Evolutionary conservation across 2,113 vertebrate genomes (phyloP).

Genomic region (Conger conger): DNA sequence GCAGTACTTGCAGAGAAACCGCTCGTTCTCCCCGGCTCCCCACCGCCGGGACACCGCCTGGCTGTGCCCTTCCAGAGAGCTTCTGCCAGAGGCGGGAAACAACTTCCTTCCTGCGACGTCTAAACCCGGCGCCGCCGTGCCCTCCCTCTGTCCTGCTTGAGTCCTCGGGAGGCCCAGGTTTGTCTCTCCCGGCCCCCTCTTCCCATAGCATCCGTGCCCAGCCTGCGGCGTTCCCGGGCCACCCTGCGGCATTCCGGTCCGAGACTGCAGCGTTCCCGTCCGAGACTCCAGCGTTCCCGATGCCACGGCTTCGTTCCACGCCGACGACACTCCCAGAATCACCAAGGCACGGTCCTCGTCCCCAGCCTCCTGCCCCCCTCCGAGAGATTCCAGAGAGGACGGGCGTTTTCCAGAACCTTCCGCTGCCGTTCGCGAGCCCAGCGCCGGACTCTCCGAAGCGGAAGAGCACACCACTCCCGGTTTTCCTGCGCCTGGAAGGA

Average conservation of each 20-base stretch:
- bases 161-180: background rate
- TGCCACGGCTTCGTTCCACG: background rate
- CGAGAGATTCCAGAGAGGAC: background rate
- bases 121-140: background rate
- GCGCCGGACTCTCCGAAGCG: slow-evolving; percentile 4
- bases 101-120: background rate
- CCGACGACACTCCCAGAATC: slow-evolving; percentile 8
- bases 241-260: no score
- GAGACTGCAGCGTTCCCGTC: no score
- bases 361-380: background rate
- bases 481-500: background rate
- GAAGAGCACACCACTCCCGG: slow-evolving; percentile 34
- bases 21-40: slow-evolving; percentile 9
- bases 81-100: background rate
- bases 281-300: background rate
- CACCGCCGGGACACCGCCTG: background rate
- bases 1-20: slow-evolving; percentile 42
- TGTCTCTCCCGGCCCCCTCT: background rate
- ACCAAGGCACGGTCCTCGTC: background rate
- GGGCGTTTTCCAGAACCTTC: background rate
- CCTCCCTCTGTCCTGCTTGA: background rate
- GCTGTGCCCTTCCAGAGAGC: background rate
- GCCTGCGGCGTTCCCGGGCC: background rate
- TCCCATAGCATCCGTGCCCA: background rate
- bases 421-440: background rate